Evolutionary conservation across 2,113 vertebrate genomes (phyloP).

Genomic region (Hymenochirus boettgeri): DNA sequence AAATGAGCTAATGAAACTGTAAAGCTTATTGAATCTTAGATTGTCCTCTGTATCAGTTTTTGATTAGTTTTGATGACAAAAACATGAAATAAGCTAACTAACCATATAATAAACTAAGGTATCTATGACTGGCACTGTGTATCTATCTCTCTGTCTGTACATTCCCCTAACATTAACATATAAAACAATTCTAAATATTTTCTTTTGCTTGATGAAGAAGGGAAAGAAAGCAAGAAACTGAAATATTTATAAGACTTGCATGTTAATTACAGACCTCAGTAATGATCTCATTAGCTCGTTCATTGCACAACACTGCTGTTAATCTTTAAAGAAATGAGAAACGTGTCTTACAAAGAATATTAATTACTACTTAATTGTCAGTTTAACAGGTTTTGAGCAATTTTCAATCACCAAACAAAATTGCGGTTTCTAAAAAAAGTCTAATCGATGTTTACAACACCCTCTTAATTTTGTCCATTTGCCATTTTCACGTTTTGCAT

Average conservation of each 20-base stretch:
- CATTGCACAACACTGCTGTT: conserved; percentile 20
- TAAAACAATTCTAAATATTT: no score
- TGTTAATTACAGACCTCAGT: conserved; percentile 29
- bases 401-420: conserved; percentile 23
- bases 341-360: conserved; percentile 32
- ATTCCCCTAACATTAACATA: no score
- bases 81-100: no score
- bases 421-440: conserved; percentile 6
- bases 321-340: conserved; percentile 21
- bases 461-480: background rate
- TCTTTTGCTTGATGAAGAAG: no score
- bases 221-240: background rate
- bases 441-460: background rate
- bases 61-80: no score
- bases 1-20: no score
- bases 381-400: conserved; percentile 25
- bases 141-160: no score
- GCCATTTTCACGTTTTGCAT: conserved; percentile 2
- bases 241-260: conserved; percentile 27
- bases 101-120: no score
- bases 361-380: conserved; percentile 30
- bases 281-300: conserved; percentile 31
- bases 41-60: no score
- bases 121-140: no score
- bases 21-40: no score